phyloP scores from a whole-genome alignment of 1,140 invertebrate genomes.

The Dinoponera quadriceps region DNA sequence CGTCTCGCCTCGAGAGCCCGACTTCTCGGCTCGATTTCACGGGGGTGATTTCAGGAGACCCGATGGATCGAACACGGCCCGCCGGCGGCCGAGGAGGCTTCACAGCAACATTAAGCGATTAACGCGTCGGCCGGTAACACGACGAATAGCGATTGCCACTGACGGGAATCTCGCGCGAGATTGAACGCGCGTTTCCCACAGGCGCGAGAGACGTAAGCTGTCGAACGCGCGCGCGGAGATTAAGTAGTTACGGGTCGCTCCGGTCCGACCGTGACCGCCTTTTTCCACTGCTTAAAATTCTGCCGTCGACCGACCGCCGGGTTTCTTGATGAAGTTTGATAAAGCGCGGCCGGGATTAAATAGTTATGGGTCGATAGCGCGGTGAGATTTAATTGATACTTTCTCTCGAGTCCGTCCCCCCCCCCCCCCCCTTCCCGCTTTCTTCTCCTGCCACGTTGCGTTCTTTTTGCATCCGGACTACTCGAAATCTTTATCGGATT shows the following conservation, averaged over 20 bases:
- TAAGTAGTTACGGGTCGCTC: constrained; percentile 39
- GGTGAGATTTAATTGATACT: constrained; percentile 30
- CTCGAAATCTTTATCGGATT: neutral
- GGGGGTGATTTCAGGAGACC: neutral
- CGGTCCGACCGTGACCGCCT: constrained; percentile 28
- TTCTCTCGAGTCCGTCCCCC: neutral
- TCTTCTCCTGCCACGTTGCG: too few species aligned
- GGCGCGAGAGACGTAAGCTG: neutral
- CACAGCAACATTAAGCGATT: constrained; percentile 59
- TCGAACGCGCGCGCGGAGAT: neutral
- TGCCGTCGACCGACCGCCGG: neutral
- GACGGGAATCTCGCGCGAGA: neutral
- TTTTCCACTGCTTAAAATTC: constrained; percentile 47
- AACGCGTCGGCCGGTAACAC: constrained; percentile 13
- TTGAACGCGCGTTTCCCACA: neutral
- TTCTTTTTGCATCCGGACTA: neutral
- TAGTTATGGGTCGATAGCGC: neutral
- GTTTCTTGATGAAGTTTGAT: constrained; percentile 37
- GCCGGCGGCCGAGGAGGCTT: neutral
- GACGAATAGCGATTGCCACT: neutral
- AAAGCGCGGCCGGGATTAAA: constrained; percentile 17
- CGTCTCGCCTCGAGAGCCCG: constrained; percentile 11
- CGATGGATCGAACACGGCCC: constrained; percentile 57
- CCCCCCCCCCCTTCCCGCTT: too few species aligned
- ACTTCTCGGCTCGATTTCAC: constrained; percentile 23